Base-by-base conservation (phyloP, 2,797 vertebrate species). In the Anguilla anguilla region DNA sequence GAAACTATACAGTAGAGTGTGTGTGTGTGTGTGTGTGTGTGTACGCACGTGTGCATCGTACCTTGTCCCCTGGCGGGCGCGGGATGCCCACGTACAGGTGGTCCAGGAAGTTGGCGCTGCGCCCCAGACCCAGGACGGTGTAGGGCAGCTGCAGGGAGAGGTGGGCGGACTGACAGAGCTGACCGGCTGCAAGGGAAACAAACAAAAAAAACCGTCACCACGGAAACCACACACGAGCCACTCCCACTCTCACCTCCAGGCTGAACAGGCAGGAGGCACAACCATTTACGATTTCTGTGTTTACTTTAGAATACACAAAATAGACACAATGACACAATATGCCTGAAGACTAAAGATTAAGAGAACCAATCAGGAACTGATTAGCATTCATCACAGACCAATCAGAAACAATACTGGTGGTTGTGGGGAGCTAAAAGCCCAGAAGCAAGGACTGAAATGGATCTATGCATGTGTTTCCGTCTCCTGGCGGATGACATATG, bases 51-150 rank as follows among this genome's bases (percentile, higher is more conserved):
- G 43, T 15, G 5, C 6, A 19, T 79, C 74, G 22, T 90, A 98
- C 98, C 96, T 94, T 97, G 89, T 96, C 96, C 93, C 97, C 97
- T 0, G 93, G 89, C 31, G 96, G 96, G 72, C 97, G 96, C 57
- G 98, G 98, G 91, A 99, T 99, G 88, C 98, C 98, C 17, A 99
- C 98, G 0, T 93, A 98, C 61, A 99, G 95, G 93, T 99, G 98
- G 91, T 99, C 98, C 0, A 99, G 96, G 94, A 99, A 99, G 94
- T 99, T 99, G 88, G 98, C 98, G 31, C 98, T 99, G 88, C 98
- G 97, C 51, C 98, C 98, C 83, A 99, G 94, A 59, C 98, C 98
- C 77, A 99, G 96, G 31, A 99, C 97, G 0, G 96, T 99, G 95
- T 99, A 99, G 6, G 98, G 98, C 89, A 99, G 95, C 93, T 99